Base-by-base conservation (phyloP, 2,888 invertebrate genomes). In the Drosophila macrospina region DNA sequence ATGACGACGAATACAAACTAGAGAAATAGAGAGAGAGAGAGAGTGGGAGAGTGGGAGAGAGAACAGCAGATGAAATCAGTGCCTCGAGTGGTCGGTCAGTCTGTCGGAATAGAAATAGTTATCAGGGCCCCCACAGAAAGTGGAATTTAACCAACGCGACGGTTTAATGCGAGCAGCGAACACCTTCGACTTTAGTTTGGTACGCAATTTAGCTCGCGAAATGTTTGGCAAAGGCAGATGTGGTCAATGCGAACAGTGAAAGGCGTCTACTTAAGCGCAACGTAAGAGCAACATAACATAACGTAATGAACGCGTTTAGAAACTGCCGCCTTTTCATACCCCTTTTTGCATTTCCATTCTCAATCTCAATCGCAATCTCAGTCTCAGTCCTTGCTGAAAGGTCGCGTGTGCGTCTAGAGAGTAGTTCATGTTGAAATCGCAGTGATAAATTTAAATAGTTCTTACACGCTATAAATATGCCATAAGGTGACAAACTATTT, bases 161-260 rank as follows among this genome's bases (percentile, higher is more conserved):
- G 41, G 41, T 52, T 52, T 41, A 52, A 41, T 52, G 52, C 41
- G 52, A 54, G 16, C 55, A 24, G 34, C 32, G 42, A 55, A 44
- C 55, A 44, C 42, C 44, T 34, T 34, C 15, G 34, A 24, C 42
- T 11, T 55, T 42, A 55, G 55, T 44, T 44, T 42, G 24, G 34
- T 42, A 55, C 55, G 30, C 52, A 52, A 36, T 54, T 63, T 48
- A 48, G 52, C 15, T 24, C 26, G 47, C 51, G 36, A 45, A 61
- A 73, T 73, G 73, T 68, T 73, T 73, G 68, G 34, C 45, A 41
- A 20, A 44, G 61, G 54, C 32, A 36, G 67, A 45, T 48, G 66
- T 11, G 52, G 36, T 52, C 36, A 54, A 72, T 41, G 16, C 20
- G 50, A 55, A 47, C 32, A 59, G 55, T 55, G 34, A 56, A 34